Conservation (phyloP, 2,888 invertebrate genomes). For the Ornithoptera alexandrae region DNA sequence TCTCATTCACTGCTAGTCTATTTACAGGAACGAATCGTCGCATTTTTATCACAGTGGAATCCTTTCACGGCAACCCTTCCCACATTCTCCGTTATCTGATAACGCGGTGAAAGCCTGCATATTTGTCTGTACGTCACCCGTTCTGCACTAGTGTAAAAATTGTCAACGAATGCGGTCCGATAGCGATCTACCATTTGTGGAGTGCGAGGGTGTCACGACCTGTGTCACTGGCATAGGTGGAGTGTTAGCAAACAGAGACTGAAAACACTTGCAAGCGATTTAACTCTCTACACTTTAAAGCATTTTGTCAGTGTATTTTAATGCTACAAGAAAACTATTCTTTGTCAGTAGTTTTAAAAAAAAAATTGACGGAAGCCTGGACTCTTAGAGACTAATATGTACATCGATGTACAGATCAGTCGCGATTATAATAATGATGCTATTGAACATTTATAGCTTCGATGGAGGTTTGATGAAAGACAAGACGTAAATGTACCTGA, state of each 20-base stretch:
- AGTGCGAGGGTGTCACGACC: constrained; percentile 42
- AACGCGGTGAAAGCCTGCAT: constrained; percentile 70
- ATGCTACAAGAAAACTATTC: background rate
- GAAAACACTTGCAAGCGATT: constrained; percentile 7
- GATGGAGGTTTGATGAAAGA: too few relatives aligned
- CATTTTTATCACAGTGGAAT: constrained; percentile 63
- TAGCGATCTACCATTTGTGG: constrained; percentile 72
- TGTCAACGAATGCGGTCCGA: constrained; percentile 73
- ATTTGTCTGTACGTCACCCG: constrained; percentile 74
- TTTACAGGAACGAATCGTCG: constrained; percentile 73
- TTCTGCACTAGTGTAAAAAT: constrained; percentile 76
- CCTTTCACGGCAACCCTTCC: constrained; percentile 72
- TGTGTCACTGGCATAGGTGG: constrained; percentile 12
- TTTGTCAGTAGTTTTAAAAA: background rate
- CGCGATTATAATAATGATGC: too few relatives aligned
- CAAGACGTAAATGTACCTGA: too few relatives aligned
- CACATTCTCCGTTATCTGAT: constrained; percentile 64
- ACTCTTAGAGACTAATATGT: too few relatives aligned
- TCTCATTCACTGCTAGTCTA: constrained; percentile 69
- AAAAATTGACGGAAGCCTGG: too few relatives aligned
- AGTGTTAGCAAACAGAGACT: constrained; percentile 13
- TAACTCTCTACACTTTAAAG: background rate
- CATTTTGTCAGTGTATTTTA: background rate
- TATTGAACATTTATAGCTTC: too few relatives aligned
- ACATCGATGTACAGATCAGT: too few relatives aligned